Percentiles rank a stretch among this genome's conserved stretches.
phyloP scores from a whole-genome alignment of 1,140 invertebrate genomes.

The Ceratoteleas bidentatus region DNA sequence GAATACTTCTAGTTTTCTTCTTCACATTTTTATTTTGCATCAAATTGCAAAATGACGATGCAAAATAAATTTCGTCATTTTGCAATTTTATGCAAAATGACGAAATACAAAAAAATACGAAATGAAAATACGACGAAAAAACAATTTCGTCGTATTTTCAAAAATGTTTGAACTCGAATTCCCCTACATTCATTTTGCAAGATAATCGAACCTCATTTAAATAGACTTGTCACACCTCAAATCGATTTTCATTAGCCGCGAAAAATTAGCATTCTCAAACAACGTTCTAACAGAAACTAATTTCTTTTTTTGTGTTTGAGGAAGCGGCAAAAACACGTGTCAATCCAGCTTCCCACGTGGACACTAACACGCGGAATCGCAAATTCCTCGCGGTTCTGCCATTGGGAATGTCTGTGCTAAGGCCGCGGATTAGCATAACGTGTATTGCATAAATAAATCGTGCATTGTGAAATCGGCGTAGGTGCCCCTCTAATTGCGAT shows the following conservation, averaged over 20 bases:
- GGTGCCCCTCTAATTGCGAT: conserved; percentile 24
- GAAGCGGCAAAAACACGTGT: conserved; percentile 29
- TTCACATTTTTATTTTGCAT: no score
- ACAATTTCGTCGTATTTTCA: no score
- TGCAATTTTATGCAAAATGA: no score
- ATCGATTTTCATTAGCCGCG: neutral
- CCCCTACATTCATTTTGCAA: no score
- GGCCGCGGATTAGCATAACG: conserved; percentile 51
- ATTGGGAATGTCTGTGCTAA: conserved; percentile 34
- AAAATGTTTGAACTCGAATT: no score
- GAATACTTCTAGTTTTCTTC: no score
- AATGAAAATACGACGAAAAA: no score
- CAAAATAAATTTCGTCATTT: no score
- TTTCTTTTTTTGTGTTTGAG: neutral
- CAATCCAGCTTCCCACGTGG: conserved; percentile 34
- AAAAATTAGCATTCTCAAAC: neutral
- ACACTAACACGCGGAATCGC: neutral
- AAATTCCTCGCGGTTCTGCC: conserved; percentile 18
- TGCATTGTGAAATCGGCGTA: conserved; percentile 31
- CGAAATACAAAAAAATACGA: no score
- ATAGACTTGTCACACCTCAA: no score
- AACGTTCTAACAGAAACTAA: neutral
- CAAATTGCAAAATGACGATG: no score
- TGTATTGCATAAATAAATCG: conserved; percentile 41
- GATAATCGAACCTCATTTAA: no score